Evolutionary conservation across 2,113 vertebrate genomes (phyloP), one percentile per base, ranked within the genome.

Genomic region (Corydoras maculifer): DNA sequence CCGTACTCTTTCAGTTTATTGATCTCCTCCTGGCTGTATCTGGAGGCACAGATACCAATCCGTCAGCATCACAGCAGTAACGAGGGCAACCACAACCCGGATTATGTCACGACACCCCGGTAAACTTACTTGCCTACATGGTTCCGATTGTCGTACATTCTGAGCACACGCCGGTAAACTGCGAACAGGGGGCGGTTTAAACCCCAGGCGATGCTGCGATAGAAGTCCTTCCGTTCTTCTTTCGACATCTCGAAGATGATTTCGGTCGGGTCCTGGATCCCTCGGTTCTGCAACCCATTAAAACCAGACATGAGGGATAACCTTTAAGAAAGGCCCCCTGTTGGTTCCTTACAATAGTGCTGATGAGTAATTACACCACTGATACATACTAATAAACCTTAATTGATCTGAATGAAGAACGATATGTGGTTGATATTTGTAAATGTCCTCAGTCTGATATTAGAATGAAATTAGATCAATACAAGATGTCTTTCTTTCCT

Each of bases 191-290:
- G 96, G 60, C 97, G 83, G 88, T 99, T 99, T 60, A 99, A 86
- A 68, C 97, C 97, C 88, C 93, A 88, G 0, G 96, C 97, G 81
- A 99, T 98, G 8, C 94, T 98, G 86, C 97, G 92, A 85, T 99
- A 99, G 88, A 99, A 99, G 75, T 99, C 97, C 89, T 99, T 99
- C 74, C 97, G 89, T 83, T 99, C 97, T 77, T 99, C 97, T 89
- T 99, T 99, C 70, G 97, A 97, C 97, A 98, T 99, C 86, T 99
- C 95, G 81, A 99, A 99, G 83, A 99, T 99, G 75, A 99, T 95
- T 90, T 99, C 97, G 18, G 97, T 93, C 3, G 97, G 94, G 85
- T 97, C 94, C 75, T 96, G 93, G 80, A 99, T 96, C 80, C 95
- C 95, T 64, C 93, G 94, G 64, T 91, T 89, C 97, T 99, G 87